Conservation (phyloP, 2,113 vertebrate genomes). For the Merops nubicus region DNA sequence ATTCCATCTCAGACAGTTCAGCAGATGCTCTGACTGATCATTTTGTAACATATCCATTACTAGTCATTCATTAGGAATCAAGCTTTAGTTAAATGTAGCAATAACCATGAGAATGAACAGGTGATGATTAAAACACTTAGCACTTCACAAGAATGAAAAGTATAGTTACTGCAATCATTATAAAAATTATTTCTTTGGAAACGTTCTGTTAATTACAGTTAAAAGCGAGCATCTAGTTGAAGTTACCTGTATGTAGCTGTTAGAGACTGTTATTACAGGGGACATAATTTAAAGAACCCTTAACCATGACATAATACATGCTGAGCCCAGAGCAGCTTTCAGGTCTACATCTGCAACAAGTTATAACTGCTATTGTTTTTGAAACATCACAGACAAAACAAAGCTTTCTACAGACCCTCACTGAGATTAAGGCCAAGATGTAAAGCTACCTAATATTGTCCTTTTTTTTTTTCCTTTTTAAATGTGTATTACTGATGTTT, state of each 20-base stretch:
- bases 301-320: conserved; percentile 10
- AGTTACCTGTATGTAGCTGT: conserved; percentile 31
- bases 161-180: conserved; percentile 21
- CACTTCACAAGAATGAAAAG: conserved; percentile 46
- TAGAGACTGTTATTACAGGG: conserved; percentile 21
- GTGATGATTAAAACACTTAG: conserved; percentile 54
- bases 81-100: conserved; percentile 27
- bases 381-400: neutral
- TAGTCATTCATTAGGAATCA: conserved; percentile 16
- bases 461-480: neutral
- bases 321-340: neutral
- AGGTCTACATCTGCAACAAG: neutral
- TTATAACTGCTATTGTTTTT: neutral
- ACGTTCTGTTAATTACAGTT: conserved; percentile 60
- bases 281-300: conserved; percentile 50
- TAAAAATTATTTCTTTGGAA: conserved; percentile 55
- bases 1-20: neutral
- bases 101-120: conserved; percentile 9
- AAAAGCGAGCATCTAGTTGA: conserved; percentile 63
- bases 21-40: neutral
- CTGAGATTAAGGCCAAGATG: neutral
- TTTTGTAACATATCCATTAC: neutral
- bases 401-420: neutral
- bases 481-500: neutral
- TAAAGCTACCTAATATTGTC: neutral